Evolutionary conservation across 2,888 invertebrate genomes (phyloP).

Genomic region (Elgonia sp.): DNA sequence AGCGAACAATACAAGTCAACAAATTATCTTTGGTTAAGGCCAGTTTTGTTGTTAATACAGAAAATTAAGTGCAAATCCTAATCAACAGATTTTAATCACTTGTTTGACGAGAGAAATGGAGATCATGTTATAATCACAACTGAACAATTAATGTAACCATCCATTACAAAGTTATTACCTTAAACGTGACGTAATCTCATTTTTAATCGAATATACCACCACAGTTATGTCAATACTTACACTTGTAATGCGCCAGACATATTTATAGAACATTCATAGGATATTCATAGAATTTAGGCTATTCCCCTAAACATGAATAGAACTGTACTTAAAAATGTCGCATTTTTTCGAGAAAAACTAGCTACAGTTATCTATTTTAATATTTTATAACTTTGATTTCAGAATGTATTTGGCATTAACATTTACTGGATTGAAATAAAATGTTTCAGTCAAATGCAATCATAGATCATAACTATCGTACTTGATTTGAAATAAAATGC

Average conservation of each 20-base stretch:
- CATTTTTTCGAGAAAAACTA: not conserved
- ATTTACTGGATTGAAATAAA: no score
- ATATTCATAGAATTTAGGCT: slow-evolving; percentile 63
- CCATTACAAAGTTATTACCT: slow-evolving; percentile 4
- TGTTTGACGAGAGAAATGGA: not conserved
- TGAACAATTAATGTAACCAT: not conserved
- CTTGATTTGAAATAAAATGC: no score
- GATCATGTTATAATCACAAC: not conserved
- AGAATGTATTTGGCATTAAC: no score
- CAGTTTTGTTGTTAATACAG: not conserved
- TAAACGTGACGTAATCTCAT: slow-evolving; percentile 10
- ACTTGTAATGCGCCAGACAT: slow-evolving; percentile 34
- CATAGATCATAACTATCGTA: no score
- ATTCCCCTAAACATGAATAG: slow-evolving; percentile 42
- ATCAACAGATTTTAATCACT: no score
- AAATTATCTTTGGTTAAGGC: not conserved
- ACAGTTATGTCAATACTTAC: slow-evolving; percentile 35
- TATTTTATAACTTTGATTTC: no score
- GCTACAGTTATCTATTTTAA: no score
- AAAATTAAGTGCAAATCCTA: not conserved
- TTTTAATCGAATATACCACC: slow-evolving; percentile 39
- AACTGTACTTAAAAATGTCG: slow-evolving; percentile 8
- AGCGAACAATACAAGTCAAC: not conserved
- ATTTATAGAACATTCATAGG: slow-evolving; percentile 63
- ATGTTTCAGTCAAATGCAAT: no score